phyloP scores from a whole-genome alignment of 2,888 invertebrate genomes.

The Boloria selene region DNA sequence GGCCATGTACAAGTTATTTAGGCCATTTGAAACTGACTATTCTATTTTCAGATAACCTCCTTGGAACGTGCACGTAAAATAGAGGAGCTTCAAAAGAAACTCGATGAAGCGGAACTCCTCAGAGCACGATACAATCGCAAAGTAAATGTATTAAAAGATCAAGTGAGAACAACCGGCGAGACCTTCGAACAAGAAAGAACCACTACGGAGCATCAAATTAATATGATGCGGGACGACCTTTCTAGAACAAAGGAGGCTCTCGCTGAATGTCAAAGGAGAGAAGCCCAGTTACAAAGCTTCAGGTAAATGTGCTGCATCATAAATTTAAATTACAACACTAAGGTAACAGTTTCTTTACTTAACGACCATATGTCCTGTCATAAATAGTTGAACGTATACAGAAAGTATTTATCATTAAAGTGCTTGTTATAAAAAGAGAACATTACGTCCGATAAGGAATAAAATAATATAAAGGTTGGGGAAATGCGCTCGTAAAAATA shows the following conservation, averaged over 20 bases:
- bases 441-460: constrained; percentile 7
- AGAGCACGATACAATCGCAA: constrained; percentile 89
- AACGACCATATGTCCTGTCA: constrained; percentile 1
- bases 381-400: constrained; percentile 13
- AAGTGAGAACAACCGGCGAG: constrained; percentile 85
- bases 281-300: constrained; percentile 90
- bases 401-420: constrained; percentile 1
- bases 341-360: constrained; percentile 8
- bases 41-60: constrained; percentile 86
- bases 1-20: background rate
- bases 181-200: constrained; percentile 87
- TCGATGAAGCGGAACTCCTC: constrained; percentile 91
- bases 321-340: constrained; percentile 2
- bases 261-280: constrained; percentile 88
- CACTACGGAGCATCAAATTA: constrained; percentile 86
- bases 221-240: constrained; percentile 88
- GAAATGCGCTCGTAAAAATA: constrained; percentile 18
- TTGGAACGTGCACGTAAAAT: constrained; percentile 91
- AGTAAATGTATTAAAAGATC: constrained; percentile 87
- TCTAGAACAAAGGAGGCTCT: constrained; percentile 88
- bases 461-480: constrained; percentile 13
- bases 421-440: constrained; percentile 7
- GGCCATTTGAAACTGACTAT: background rate
- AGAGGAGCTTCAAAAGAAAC: constrained; percentile 90
- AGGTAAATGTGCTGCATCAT: constrained; percentile 56